A percentile compares a stretch with the other conserved stretches of the same genome.
Conservation (phyloP, 64 coral and sea anemone species). For the Porites lutea region DNA sequence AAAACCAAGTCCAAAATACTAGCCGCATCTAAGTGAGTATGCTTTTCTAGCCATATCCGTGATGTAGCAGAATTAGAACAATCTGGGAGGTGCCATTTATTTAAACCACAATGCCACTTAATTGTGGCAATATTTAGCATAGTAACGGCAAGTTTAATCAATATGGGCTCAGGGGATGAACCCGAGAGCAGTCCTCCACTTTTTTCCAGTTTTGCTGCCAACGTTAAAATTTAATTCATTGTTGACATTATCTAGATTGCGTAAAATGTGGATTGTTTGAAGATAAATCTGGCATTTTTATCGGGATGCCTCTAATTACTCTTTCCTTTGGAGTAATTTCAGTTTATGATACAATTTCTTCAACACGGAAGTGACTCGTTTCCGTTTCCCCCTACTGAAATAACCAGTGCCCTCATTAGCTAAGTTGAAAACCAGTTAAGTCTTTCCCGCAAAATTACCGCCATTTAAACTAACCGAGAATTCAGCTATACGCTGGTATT, state of each 20-base stretch:
- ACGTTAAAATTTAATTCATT: constrained; percentile 16
- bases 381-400: constrained; percentile 14
- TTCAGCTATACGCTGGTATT: not conserved
- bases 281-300: not conserved
- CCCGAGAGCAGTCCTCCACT: not conserved
- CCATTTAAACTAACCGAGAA: not conserved
- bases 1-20: constrained; percentile 35
- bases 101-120: constrained; percentile 50
- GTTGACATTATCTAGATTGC: constrained; percentile 26
- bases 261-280: not conserved
- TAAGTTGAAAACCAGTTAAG: not conserved
- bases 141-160: not conserved
- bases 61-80: constrained; percentile 38
- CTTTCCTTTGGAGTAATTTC: not conserved
- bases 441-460: constrained; percentile 17
- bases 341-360: not conserved
- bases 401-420: not conserved
- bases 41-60: constrained; percentile 47
- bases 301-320: not conserved
- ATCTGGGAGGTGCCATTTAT: constrained; percentile 49
- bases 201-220: not conserved
- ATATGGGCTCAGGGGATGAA: not conserved
- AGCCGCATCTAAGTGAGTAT: constrained; percentile 13
- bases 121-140: constrained; percentile 34
- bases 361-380: constrained; percentile 24